Evolutionary conservation across 1,140 invertebrate species (phyloP), one percentile per base, ranked within the genome.

Genomic region (Euglossa dilemma): DNA sequence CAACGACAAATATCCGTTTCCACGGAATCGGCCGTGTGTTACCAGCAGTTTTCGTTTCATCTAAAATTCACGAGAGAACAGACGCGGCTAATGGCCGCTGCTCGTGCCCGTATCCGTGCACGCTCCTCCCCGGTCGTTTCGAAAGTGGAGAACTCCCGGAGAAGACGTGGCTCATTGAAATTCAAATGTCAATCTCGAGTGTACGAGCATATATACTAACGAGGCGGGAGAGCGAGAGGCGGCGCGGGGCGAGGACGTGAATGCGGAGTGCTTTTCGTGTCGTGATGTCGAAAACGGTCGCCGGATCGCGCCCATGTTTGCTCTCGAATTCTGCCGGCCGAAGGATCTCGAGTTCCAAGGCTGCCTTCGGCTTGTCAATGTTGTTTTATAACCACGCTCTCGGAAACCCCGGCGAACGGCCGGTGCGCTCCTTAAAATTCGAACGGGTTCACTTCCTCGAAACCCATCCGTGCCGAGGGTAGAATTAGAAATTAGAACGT

Each of bases 251-350:
- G 67, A 69, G 36, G n/a, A n/a, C 66, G 63, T 88, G 77, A 88
- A 88, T 81, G 80, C 80, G 69, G 87, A 89, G 88, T 89, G 87
- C 84, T 88, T 83, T 82, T 84, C 84, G 86, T 85, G 87, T 88
- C 81, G 78, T 84, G 87, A 89, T 89, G 88, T 89, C 87, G 88
- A 89, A 88, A 89, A 88, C 87, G 87, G 79, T 86, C 86, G 87
- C 47, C 80, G 80, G 81, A 88, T 88, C 88, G 84, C 88, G 84
- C 88, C 89, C 83, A 90, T 91, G 80, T 91, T 91, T 91, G 89
- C 87, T 89, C 86, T 83, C 69, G 83, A 89, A 91, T 91, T 90
- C 83, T 83, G 75, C 70, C 36, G 76, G 74, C 52, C 71, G 84
- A 76, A 79, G 87, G 56, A 83, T 83, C 87, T 88, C 75, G 73